Evolutionary conservation across 2,888 invertebrate species (phyloP).

Genomic region (Cosmia pyralina): DNA sequence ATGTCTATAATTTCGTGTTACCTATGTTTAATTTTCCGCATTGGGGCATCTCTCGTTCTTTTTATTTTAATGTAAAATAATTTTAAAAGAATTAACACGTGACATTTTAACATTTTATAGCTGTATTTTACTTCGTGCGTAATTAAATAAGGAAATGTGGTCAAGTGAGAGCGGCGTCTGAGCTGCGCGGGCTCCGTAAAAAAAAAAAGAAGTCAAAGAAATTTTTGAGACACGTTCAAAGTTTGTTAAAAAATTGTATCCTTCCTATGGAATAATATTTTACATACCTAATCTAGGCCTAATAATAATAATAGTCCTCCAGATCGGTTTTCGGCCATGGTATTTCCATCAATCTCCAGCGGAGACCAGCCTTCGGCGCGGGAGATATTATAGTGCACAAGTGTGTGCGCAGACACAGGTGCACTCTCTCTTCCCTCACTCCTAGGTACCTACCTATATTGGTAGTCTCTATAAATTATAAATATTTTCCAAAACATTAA

Average conservation of each 20-base stretch:
- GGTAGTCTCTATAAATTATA: too few relatives aligned
- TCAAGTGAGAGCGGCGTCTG: neutral
- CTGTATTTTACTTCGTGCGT: neutral
- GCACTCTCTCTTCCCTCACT: too few relatives aligned
- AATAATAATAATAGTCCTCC: too few relatives aligned
- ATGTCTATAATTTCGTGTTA: neutral
- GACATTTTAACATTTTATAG: neutral
- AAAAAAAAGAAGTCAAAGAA: too few relatives aligned
- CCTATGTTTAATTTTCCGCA: neutral
- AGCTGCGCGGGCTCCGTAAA: neutral
- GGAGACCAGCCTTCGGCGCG: too few relatives aligned
- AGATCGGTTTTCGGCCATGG: too few relatives aligned
- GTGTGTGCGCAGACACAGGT: too few relatives aligned
- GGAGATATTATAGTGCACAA: too few relatives aligned
- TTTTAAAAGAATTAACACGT: constrained; percentile 7
- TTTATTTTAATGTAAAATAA: constrained; percentile 1
- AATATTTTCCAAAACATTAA: too few relatives aligned
- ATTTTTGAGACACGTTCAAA: neutral
- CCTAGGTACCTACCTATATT: too few relatives aligned
- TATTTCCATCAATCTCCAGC: too few relatives aligned
- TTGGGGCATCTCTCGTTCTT: neutral
- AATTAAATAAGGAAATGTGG: constrained; percentile 3
- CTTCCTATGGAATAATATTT: neutral
- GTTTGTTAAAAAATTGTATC: neutral
- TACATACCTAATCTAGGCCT: neutral